Evolutionary conservation across 2,113 vertebrate genomes (phyloP).

Genomic region (Otolemur garnettii): DNA sequence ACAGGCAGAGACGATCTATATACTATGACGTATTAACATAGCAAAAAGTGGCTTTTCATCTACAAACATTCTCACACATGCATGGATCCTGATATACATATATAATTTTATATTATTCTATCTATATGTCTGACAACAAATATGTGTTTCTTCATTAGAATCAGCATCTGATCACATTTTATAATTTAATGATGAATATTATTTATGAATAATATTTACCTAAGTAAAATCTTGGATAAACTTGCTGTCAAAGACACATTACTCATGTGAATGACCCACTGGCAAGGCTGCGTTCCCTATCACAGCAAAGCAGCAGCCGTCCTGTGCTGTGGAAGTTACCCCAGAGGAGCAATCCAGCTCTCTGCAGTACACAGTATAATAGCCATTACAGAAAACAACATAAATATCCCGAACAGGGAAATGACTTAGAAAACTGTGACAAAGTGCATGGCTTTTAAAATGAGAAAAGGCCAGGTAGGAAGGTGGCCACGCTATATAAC

Average conservation of each 20-base stretch:
- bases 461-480: neutral
- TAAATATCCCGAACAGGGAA: neutral
- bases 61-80: neutral
- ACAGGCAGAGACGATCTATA: neutral
- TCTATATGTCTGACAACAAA: neutral
- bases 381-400: neutral
- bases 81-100: neutral
- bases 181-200: neutral
- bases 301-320: neutral
- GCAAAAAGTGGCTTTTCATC: neutral
- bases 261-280: neutral
- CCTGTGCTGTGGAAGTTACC: neutral
- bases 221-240: neutral
- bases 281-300: neutral
- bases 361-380: neutral
- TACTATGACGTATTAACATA: neutral
- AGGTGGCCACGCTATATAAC: neutral
- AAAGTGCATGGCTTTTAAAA: neutral
- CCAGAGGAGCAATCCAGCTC: neutral
- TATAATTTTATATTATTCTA: neutral
- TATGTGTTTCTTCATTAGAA: neutral
- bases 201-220: too few species aligned
- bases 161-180: neutral
- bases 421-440: neutral
- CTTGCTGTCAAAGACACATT: neutral